These are phyloP conservation scores for Myotis brandtii DNA, from an alignment of 2,113 vertebrate genomes.

Conservation along the genomic window DNA sequence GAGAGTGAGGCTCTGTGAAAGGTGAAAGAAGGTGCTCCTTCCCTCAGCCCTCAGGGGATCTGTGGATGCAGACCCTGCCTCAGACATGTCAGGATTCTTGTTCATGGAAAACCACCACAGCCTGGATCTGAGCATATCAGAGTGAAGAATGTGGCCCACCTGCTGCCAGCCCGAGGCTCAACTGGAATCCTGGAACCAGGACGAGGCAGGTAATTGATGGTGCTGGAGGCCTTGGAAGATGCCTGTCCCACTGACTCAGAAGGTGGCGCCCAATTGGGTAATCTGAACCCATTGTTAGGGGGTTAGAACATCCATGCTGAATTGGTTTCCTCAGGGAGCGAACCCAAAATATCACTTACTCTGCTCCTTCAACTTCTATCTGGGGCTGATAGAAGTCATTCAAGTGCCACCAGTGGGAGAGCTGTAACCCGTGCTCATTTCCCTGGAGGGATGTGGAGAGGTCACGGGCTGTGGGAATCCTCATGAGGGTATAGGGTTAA, in stretches of 20 bases:
- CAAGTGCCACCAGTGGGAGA: neutral
- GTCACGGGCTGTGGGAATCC: neutral
- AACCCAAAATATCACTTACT: neutral
- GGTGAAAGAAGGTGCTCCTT: neutral
- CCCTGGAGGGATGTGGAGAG: neutral
- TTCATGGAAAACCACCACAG: constrained; percentile 90
- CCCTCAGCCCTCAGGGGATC: constrained; percentile 82
- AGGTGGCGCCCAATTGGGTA: neutral
- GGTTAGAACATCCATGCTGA: neutral
- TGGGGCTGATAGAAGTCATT: neutral
- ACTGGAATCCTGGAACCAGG: constrained; percentile 89
- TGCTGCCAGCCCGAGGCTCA: constrained; percentile 87
- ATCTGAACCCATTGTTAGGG: neutral
- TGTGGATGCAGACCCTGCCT: constrained; percentile 87
- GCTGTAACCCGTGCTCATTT: accelerated
- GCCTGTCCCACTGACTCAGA: neutral
- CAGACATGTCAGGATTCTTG: constrained; percentile 88
- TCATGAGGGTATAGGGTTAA: neutral
- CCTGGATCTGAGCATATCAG: constrained; percentile 89
- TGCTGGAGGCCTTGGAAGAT: neutral
- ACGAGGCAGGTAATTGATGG: constrained; percentile 83
- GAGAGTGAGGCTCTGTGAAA: neutral
- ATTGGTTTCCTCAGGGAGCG: neutral
- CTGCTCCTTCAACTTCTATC: neutral
- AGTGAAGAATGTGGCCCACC: constrained; percentile 88